These are phyloP conservation scores for Craseonycteris thonglongyai DNA, from an alignment of 2,113 vertebrate genomes.

Conservation along the genomic window DNA sequence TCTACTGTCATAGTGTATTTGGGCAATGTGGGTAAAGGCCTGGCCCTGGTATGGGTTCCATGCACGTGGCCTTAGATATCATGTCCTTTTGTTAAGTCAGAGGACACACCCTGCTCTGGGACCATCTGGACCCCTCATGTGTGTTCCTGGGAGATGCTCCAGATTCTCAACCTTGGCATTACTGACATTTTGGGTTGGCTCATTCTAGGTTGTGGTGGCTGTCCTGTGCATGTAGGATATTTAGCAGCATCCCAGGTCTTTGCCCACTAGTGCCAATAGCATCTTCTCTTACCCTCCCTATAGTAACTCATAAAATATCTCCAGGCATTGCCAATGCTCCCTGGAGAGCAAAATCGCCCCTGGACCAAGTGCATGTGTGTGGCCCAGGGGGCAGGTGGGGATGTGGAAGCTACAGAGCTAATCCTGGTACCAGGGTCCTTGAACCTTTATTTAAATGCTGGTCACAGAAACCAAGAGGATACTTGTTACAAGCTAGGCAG, in stretches of 20 bases:
- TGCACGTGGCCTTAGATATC: background rate
- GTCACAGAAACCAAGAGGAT: background rate
- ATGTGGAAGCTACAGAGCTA: background rate
- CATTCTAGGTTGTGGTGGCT: background rate
- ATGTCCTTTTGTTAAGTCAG: background rate
- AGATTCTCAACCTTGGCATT: background rate
- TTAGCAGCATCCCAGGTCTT: background rate
- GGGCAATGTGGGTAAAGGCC: background rate
- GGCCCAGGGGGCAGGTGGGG: background rate
- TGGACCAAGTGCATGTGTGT: no score
- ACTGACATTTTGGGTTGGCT: background rate
- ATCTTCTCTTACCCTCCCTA: fast-evolving
- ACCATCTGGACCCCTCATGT: background rate
- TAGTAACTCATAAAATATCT: background rate
- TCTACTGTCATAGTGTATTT: background rate
- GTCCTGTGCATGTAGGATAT: background rate
- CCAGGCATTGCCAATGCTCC: background rate
- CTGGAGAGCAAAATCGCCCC: background rate
- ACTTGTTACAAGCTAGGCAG: background rate
- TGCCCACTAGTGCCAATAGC: background rate
- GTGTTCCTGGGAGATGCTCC: background rate
- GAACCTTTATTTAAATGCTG: background rate
- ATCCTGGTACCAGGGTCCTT: background rate
- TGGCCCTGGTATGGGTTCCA: background rate
- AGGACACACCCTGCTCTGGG: background rate